Evolutionary conservation across 2,888 invertebrate species (phyloP).

Genomic region (Melieria picta): DNA sequence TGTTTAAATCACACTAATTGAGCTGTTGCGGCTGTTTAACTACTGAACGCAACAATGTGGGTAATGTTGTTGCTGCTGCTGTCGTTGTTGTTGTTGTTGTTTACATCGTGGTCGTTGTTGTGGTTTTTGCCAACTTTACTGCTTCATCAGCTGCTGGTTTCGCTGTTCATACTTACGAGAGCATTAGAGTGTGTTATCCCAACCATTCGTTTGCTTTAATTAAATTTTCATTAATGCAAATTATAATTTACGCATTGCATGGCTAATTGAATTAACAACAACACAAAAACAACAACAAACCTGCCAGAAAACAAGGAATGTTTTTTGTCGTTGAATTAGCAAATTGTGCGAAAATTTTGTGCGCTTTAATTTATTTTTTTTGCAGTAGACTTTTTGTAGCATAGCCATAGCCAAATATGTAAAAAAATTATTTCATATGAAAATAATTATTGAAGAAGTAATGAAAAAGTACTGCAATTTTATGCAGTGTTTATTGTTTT

Average conservation of each 20-base stretch:
- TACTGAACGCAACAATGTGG: neutral
- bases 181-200: neutral
- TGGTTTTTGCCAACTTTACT: no score
- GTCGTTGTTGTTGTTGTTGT: no score
- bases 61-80: neutral
- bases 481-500: no score
- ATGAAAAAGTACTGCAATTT: no score
- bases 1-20: slow-evolving; percentile 26
- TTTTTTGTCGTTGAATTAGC: no score
- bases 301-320: no score
- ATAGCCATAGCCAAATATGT: no score
- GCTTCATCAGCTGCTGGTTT: neutral
- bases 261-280: slow-evolving; percentile 10
- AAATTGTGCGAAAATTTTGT: no score
- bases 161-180: neutral
- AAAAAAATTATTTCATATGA: neutral
- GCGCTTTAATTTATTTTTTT: no score
- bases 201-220: neutral
- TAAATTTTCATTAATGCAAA: slow-evolving; percentile 16
- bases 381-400: no score
- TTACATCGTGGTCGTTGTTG: no score
- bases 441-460: neutral
- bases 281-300: neutral
- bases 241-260: slow-evolving; percentile 11
- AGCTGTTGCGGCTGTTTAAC: slow-evolving; percentile 7